phyloP scores from a whole-genome alignment of 2,888 invertebrate genomes.

The Idaea aversata region DNA sequence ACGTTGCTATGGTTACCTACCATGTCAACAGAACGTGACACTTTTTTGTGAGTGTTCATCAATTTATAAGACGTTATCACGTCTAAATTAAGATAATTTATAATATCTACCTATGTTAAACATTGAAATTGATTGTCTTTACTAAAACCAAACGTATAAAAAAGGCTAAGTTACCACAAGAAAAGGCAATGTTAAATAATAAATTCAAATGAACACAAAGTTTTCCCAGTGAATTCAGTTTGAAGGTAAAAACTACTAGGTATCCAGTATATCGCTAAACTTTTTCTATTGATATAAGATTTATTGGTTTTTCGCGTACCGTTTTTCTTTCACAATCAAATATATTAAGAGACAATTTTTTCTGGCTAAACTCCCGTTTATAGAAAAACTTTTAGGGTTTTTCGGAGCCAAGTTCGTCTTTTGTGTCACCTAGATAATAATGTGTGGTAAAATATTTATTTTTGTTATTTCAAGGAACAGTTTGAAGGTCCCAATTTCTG shows the following conservation, averaged over 20 bases:
- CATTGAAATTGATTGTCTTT: not conserved
- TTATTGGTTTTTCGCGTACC: conserved; percentile 9
- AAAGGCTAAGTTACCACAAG: not conserved
- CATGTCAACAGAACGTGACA: too few species aligned
- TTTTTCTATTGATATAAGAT: conserved; percentile 13
- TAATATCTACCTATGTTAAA: not conserved
- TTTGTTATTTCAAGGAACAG: not conserved
- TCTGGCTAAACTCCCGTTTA: not conserved
- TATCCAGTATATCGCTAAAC: conserved; percentile 8
- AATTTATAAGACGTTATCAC: too few species aligned
- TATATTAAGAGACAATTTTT: not conserved
- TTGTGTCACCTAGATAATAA: not conserved
- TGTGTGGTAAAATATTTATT: conserved; percentile 1
- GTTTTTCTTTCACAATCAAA: conserved; percentile 13
- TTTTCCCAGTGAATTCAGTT: conserved; percentile 16
- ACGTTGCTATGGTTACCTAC: too few species aligned
- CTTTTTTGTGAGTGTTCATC: too few species aligned
- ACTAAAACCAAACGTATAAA: not conserved
- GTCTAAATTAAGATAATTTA: too few species aligned
- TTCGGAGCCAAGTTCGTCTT: not conserved
- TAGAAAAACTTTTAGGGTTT: not conserved
- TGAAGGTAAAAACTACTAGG: conserved; percentile 9
- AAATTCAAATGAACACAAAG: conserved; percentile 17
- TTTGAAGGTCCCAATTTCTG: not conserved
- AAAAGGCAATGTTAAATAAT: conserved; percentile 2